Percentiles rank a stretch among this genome's conserved stretches.
Evolutionary conservation across 2,113 vertebrate genomes (phyloP).

Genomic region (Tringa solitaria): DNA sequence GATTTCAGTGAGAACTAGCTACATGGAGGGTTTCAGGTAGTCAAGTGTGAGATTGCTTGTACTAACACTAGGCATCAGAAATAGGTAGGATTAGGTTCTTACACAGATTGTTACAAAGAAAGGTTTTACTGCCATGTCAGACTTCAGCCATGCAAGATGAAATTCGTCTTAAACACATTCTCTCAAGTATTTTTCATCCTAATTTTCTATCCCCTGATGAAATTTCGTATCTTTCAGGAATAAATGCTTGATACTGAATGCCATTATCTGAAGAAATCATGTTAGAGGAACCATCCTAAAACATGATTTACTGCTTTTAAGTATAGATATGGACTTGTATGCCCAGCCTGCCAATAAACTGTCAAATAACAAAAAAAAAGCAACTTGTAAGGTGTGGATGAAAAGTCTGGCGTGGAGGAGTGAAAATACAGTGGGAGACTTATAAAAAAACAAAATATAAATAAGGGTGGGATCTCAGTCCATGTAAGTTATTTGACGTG

Average conservation of each 20-base stretch:
- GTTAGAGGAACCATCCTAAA: neutral
- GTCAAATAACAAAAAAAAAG: neutral
- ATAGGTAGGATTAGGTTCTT: neutral
- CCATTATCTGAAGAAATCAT: neutral
- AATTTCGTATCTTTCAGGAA: neutral
- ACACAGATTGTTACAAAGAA: neutral
- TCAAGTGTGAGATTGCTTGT: neutral
- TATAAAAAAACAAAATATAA: neutral
- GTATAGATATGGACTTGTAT: neutral
- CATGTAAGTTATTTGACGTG: neutral
- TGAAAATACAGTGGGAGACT: neutral
- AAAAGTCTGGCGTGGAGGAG: neutral
- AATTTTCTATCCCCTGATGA: neutral
- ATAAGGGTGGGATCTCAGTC: neutral
- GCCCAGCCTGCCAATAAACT: neutral
- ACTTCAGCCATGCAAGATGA: neutral
- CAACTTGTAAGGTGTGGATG: neutral
- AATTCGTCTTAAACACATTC: neutral
- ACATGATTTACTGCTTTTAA: neutral
- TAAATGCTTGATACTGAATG: neutral
- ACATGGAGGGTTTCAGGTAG: neutral
- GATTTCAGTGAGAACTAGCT: neutral
- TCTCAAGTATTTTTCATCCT: neutral
- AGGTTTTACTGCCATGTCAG: neutral
- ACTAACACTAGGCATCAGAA: neutral